These are phyloP conservation scores for Alectoris magna DNA, from an alignment of 2,797 vertebrate species.

Conservation along the genomic window DNA sequence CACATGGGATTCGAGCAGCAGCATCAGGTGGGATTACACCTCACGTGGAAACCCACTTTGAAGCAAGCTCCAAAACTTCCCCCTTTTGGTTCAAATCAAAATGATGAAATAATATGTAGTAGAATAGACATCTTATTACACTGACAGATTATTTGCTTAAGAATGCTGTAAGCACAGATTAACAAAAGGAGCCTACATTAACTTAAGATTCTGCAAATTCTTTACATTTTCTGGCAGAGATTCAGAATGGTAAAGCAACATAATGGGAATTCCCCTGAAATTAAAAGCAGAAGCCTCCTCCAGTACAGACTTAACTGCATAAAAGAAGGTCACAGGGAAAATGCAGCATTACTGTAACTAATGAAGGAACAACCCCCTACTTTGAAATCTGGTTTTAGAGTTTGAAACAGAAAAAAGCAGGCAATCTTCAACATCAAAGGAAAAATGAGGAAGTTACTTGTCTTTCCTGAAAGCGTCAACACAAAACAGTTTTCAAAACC, in stretches of 20 bases:
- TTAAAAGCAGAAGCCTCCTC: slow-evolving; percentile 35
- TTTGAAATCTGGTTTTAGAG: neutral
- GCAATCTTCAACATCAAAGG: neutral
- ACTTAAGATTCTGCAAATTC: slow-evolving; percentile 45
- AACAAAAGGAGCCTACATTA: slow-evolving; percentile 31
- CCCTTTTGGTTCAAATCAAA: neutral
- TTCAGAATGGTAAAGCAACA: neutral
- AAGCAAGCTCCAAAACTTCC: neutral
- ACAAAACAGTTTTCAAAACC: neutral
- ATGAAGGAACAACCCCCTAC: neutral
- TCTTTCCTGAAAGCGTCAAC: neutral
- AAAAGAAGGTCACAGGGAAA: neutral
- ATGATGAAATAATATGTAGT: neutral
- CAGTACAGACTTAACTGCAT: neutral
- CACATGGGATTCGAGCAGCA: neutral
- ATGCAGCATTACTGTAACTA: neutral
- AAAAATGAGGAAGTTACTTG: neutral
- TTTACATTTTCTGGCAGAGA: slow-evolving; percentile 52
- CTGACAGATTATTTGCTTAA: neutral
- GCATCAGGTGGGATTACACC: neutral
- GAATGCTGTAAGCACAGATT: neutral
- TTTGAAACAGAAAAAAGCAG: neutral
- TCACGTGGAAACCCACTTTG: fast-evolving
- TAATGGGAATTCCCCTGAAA: slow-evolving; percentile 22
- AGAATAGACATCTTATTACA: neutral